Conservation (phyloP, 2,888 invertebrate species). For the Lumbricus terrestris region DNA sequence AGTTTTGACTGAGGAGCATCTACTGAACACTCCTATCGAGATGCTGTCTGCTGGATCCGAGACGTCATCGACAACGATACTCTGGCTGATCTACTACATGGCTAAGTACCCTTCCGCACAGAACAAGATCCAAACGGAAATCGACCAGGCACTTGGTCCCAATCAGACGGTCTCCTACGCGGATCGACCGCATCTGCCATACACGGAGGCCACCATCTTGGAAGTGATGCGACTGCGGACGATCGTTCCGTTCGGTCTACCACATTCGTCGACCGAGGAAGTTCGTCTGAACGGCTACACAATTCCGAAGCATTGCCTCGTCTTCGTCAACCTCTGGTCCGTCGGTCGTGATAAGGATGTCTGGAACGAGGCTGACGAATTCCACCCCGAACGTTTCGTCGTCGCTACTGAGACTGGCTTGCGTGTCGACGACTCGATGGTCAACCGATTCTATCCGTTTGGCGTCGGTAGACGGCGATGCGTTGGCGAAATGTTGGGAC, state of each 20-base stretch:
- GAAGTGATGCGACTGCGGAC: constrained; percentile 48
- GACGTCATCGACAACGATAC: constrained; percentile 51
- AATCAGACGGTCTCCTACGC: constrained; percentile 36
- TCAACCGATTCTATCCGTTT: constrained; percentile 47
- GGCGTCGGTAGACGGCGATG: constrained; percentile 50
- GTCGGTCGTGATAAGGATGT: constrained; percentile 44
- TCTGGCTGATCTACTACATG: constrained; percentile 51
- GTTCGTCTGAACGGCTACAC: constrained; percentile 34
- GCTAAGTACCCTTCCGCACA: constrained; percentile 47
- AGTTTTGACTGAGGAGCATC: constrained; percentile 31
- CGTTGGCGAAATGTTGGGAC: constrained; percentile 51
- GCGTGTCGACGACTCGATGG: constrained; percentile 38
- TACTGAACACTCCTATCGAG: constrained; percentile 48
- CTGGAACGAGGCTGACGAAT: constrained; percentile 44
- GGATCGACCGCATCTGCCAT: constrained; percentile 44
- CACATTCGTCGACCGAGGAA: constrained; percentile 47
- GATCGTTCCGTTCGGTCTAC: constrained; percentile 51
- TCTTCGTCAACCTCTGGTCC: constrained; percentile 52
- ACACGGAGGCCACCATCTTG: constrained; percentile 47
- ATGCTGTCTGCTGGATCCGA: constrained; percentile 54
- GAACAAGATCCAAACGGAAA: constrained; percentile 46
- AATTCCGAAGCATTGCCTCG: constrained; percentile 46
- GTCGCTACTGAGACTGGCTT: constrained; percentile 28
- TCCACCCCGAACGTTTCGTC: constrained; percentile 42
- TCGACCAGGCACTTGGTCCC: constrained; percentile 36